These are phyloP conservation scores for Paguma larvata DNA, from an alignment of 2,797 vertebrate genomes.

Conservation along the genomic window DNA sequence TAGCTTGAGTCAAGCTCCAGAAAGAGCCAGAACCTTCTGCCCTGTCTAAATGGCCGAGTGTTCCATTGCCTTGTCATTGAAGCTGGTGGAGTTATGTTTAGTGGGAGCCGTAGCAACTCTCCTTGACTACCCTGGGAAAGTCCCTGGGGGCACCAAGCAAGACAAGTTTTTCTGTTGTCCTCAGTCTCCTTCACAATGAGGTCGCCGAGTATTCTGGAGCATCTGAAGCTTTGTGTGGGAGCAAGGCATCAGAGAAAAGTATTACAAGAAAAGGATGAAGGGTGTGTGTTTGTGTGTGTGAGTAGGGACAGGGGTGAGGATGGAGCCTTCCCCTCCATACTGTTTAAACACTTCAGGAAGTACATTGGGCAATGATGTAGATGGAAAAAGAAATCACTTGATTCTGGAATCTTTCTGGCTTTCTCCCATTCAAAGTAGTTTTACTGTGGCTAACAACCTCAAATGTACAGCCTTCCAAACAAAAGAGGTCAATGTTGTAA, in stretches of 20 bases:
- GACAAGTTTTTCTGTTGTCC: neutral
- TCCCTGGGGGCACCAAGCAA: neutral
- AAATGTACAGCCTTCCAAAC: neutral
- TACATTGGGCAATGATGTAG: neutral
- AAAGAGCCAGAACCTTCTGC: conserved; percentile 1
- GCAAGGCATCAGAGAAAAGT: neutral
- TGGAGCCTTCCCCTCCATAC: neutral
- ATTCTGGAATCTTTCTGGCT: conserved; percentile 23
- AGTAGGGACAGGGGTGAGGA: neutral
- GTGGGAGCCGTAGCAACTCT: neutral
- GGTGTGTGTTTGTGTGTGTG: neutral
- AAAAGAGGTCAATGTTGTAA: neutral
- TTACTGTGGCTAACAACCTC: conserved; percentile 12
- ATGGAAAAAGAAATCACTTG: neutral
- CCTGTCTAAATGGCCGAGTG: neutral
- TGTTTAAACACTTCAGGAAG: conserved; percentile 20
- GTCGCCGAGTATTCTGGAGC: neutral
- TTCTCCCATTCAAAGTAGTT: conserved; percentile 56
- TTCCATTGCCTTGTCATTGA: neutral
- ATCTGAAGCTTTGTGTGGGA: conserved; percentile 16
- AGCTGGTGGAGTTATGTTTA: neutral
- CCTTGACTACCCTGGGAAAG: neutral
- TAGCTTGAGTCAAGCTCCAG: neutral
- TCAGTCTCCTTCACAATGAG: neutral
- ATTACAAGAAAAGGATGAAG: neutral